These are phyloP conservation scores for Pseudochaenichthys georgianus DNA, from an alignment of 2,797 vertebrate genomes.

Conservation along the genomic window DNA sequence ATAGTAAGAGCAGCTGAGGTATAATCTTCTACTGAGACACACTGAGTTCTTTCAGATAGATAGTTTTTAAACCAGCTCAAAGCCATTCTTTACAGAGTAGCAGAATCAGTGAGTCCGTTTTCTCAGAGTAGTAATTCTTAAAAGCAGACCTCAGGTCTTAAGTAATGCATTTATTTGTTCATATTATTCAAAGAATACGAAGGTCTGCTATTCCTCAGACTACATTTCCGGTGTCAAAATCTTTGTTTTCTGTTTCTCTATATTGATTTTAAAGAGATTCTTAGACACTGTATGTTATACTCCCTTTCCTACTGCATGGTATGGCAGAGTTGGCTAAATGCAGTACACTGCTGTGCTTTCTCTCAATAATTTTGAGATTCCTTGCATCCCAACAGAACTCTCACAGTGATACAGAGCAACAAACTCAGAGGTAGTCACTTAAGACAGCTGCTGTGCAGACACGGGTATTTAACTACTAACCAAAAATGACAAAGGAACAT, in stretches of 20 bases:
- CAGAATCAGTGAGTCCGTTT: slow-evolving; percentile 13
- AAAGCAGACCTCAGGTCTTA: background rate
- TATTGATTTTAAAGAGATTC: background rate
- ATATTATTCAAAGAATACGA: background rate
- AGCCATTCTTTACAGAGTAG: slow-evolving; percentile 9
- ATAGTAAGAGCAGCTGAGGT: no score
- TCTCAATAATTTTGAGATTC: slow-evolving; percentile 27
- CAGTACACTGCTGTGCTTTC: slow-evolving; percentile 10
- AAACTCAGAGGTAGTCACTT: background rate
- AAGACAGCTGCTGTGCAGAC: background rate
- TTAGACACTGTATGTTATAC: no score
- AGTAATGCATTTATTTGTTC: background rate
- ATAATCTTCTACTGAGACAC: no score
- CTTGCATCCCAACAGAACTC: slow-evolving; percentile 13
- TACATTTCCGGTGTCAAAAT: background rate
- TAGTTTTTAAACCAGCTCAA: no score
- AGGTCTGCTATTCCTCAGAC: background rate
- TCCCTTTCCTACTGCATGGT: no score
- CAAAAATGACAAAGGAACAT: slow-evolving; percentile 17
- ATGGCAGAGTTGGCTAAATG: background rate
- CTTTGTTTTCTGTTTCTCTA: background rate
- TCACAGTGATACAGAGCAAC: slow-evolving; percentile 7
- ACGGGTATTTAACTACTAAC: slow-evolving; percentile 16
- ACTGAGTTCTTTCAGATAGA: no score
- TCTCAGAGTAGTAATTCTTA: background rate